A percentile compares a stretch with the other conserved stretches of the same genome.
Evolutionary conservation across 2,888 invertebrate species (phyloP).

Genomic region (Perithous albicinctus): DNA sequence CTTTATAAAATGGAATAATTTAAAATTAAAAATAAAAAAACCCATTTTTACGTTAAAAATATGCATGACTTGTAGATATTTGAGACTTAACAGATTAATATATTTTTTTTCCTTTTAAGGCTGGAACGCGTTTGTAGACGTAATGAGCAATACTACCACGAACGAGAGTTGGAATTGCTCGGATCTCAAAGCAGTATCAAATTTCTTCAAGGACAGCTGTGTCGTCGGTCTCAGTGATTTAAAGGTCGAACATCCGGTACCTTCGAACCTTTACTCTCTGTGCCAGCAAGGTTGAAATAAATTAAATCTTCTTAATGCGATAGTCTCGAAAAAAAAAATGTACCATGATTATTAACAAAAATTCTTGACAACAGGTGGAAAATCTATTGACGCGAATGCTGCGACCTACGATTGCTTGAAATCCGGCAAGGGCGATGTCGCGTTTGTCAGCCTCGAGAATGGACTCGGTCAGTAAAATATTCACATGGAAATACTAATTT

Average conservation of each 20-base stretch:
- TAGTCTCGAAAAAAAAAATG: too few species aligned
- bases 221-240: constrained; percentile 79
- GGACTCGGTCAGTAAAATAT: constrained; percentile 41
- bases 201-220: constrained; percentile 90
- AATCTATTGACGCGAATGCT: constrained; percentile 33
- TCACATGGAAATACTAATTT: not conserved
- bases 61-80: constrained; percentile 71
- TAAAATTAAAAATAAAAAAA: too few species aligned
- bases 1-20: too few species aligned
- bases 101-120: constrained; percentile 73
- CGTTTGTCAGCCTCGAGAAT: constrained; percentile 89
- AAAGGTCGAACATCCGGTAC: constrained; percentile 61
- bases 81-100: not conserved
- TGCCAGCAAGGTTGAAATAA: constrained; percentile 70
- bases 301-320: constrained; percentile 38
- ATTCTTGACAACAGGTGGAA: not conserved
- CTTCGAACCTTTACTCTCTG: constrained; percentile 73
- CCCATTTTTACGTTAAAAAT: not conserved
- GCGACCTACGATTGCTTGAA: constrained; percentile 86
- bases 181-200: constrained; percentile 84
- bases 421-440: constrained; percentile 90
- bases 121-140: constrained; percentile 79
- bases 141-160: constrained; percentile 73
- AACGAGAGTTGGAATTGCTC: constrained; percentile 75
- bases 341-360: too few species aligned